Evolutionary conservation across 1,140 invertebrate genomes (phyloP), one percentile per base, ranked within the genome.

Genomic region (Tenebrio molitor): DNA sequence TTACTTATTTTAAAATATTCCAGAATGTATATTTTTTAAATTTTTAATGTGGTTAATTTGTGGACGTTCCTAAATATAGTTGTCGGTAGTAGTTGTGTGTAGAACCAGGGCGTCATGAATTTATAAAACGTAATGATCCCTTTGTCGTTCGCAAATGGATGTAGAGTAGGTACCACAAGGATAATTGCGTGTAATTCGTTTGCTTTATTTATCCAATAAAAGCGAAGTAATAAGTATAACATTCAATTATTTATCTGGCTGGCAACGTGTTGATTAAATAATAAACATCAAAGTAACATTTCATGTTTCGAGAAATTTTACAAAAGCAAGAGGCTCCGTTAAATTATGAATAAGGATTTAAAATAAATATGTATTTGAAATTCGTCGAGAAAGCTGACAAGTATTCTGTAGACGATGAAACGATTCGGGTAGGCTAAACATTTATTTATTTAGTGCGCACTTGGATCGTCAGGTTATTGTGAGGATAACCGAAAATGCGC

Each of bases 261-360:
- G 50, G 50, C 12, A 23, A 29, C 29, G 50, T 58, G 50, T 58
- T 58, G 10, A 58, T 58, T 58, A 58, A 58, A 58, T 58, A 58
- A 58, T 58, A 58, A 58, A 58, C 19, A 58, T 58, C 50, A 58
- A 58, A 58, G 50, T 58, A 58, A 58, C 50, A 58, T 58, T 58
- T 58, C 50, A 58, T 29, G 50, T 58, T 58, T 58, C 21, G 29
- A 58, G 50, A 58, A 29, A 58, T 58, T 58, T 58, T 58, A 58
- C 50, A 58, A 58, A 58, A 58, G 50, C 50, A 23, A 58, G 50
- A 58, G 29, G 50, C 50, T 14, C 50, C 29, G 50, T n/a, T 58
- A 29, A 58, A 58, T 58, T 58, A 58, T 58, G 23, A 58, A 58
- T 58, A 58, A 29, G 50, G 50, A 58, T 58, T 58, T 58, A 58